phyloP scores from a whole-genome alignment of 2,797 vertebrate species.

The Rhadinocentrus ornatus region DNA sequence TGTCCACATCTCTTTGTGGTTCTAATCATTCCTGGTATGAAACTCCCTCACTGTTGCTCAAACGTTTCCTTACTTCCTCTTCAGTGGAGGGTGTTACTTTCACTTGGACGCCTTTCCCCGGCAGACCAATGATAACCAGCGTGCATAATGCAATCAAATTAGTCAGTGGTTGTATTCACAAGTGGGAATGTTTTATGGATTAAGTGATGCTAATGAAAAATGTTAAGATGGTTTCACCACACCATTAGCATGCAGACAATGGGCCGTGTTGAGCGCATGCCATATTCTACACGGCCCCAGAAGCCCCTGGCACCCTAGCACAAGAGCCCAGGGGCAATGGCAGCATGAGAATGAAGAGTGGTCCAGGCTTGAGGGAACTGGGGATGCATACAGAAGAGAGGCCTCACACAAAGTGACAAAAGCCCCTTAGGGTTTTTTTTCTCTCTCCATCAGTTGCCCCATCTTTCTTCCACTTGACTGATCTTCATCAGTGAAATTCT shows the following conservation, averaged over 20 bases:
- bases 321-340: slow-evolving; percentile 81
- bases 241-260: slow-evolving; percentile 84
- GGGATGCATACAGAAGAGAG: slow-evolving; percentile 85
- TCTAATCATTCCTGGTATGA: slow-evolving; percentile 41
- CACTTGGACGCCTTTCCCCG: slow-evolving; percentile 13
- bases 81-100: slow-evolving; percentile 36
- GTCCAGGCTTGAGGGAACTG: slow-evolving; percentile 71
- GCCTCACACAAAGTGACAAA: slow-evolving; percentile 83
- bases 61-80: slow-evolving; percentile 32
- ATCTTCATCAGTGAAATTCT: slow-evolving; percentile 64
- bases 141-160: slow-evolving; percentile 63
- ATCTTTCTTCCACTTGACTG: slow-evolving; percentile 73
- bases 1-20: slow-evolving; percentile 43
- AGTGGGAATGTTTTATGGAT: slow-evolving; percentile 65
- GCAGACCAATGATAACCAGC: slow-evolving; percentile 20
- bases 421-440: slow-evolving; percentile 77
- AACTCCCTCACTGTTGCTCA: slow-evolving; percentile 29
- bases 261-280: slow-evolving; percentile 71
- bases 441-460: slow-evolving; percentile 63
- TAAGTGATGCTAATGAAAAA: slow-evolving; percentile 71
- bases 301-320: slow-evolving; percentile 79
- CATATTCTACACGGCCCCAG: slow-evolving; percentile 78
- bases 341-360: slow-evolving; percentile 81
- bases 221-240: slow-evolving; percentile 61
- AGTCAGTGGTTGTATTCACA: slow-evolving; percentile 57